These are phyloP conservation scores for Liodrosophila aerea DNA, from an alignment of 2,888 invertebrate species.

Conservation along the genomic window DNA sequence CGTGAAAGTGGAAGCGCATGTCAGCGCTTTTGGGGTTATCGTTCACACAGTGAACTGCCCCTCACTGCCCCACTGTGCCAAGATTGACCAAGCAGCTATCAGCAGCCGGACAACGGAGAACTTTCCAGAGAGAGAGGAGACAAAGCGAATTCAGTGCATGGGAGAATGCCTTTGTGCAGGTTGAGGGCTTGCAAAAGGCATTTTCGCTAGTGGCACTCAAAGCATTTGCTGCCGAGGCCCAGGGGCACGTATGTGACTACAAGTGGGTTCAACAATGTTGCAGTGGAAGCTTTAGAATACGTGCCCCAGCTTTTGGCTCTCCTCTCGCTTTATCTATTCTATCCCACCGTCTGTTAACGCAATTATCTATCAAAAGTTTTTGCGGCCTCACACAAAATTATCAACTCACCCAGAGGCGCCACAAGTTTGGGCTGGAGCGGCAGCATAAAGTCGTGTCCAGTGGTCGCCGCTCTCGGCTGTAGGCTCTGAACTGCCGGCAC, in stretches of 20 bases:
- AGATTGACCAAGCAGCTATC: conserved; percentile 48
- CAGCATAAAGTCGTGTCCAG: conserved; percentile 87
- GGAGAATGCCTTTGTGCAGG: conserved; percentile 20
- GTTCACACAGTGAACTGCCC: conserved; percentile 45
- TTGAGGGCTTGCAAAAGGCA: conserved; percentile 18
- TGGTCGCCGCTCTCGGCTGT: conserved; percentile 88
- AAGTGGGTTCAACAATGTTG: too few species aligned
- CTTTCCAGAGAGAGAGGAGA: conserved; percentile 12
- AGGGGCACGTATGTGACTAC: too few species aligned
- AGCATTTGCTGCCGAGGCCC: conserved; percentile 6
- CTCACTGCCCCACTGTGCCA: conserved; percentile 36
- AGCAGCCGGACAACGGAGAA: conserved; percentile 20
- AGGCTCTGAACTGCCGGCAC: conserved; percentile 84
- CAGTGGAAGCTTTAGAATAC: too few species aligned
- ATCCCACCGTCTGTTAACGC: conserved; percentile 24
- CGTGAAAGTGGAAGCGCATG: conserved; percentile 55
- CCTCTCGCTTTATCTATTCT: too few species aligned
- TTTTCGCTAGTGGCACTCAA: conserved; percentile 54
- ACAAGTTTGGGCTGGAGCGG: conserved; percentile 89
- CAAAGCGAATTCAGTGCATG: conserved; percentile 23
- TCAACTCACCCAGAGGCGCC: conserved; percentile 80
- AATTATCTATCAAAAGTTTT: conserved; percentile 57
- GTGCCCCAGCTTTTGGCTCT: too few species aligned
- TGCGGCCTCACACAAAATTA: conserved; percentile 18
- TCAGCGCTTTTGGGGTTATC: conserved; percentile 57